These are phyloP conservation scores for Trematocara zebra DNA, from an alignment of 2,113 vertebrate species.

Conservation along the genomic window DNA sequence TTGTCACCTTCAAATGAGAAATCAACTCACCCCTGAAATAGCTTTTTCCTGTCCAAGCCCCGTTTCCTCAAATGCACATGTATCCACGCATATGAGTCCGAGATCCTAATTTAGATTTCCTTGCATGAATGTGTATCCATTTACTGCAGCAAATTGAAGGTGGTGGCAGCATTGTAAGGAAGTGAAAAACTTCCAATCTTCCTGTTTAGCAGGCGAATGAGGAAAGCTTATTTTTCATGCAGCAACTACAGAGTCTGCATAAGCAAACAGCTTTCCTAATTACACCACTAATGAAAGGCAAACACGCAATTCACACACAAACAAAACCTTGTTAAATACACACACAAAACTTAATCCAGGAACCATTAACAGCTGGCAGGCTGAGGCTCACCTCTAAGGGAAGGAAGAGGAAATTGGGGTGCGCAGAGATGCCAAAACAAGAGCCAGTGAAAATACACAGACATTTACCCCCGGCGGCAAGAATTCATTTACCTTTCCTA, in stretches of 20 bases:
- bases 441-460: neutral
- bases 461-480: neutral
- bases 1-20: slow-evolving; percentile 7
- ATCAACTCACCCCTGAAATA: slow-evolving; percentile 9
- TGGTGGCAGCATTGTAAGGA: neutral
- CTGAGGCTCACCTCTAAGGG: slow-evolving; percentile 7
- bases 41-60: slow-evolving; percentile 2
- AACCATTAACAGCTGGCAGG: slow-evolving; percentile 24
- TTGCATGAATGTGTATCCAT: slow-evolving; percentile 23
- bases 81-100: neutral
- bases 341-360: slow-evolving; percentile 8
- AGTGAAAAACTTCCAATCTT: slow-evolving; percentile 24
- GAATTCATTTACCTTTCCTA: slow-evolving; percentile 82
- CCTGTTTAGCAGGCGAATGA: slow-evolving; percentile 24
- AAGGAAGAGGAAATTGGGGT: slow-evolving; percentile 37
- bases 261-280: slow-evolving; percentile 40
- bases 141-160: slow-evolving; percentile 15
- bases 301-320: slow-evolving; percentile 9
- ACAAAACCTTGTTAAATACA: neutral
- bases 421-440: neutral
- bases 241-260: neutral
- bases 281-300: slow-evolving; percentile 41
- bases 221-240: slow-evolving; percentile 1
- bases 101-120: slow-evolving; percentile 24
- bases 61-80: neutral